Evolutionary conservation across 2,888 invertebrate species (phyloP).

Genomic region (Drosophila pegasa): DNA sequence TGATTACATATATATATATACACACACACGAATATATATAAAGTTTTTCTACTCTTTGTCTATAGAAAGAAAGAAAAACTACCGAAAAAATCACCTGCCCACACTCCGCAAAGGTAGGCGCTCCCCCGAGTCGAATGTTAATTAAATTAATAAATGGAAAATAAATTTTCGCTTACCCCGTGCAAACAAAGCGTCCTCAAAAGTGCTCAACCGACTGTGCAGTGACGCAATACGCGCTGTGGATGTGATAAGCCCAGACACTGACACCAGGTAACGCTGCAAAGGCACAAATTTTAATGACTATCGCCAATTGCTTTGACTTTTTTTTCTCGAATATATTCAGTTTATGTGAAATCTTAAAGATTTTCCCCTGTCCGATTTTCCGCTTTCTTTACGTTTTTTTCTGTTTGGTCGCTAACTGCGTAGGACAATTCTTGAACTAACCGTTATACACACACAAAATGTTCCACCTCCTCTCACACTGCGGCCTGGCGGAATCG

Average conservation of each 20-base stretch:
- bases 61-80: not conserved
- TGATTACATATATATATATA: not conserved
- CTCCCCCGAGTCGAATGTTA: conserved; percentile 30
- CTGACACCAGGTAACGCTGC: not conserved
- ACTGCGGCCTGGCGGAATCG: conserved; percentile 44
- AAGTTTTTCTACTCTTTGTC: too few relatives aligned
- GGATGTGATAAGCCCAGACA: conserved; percentile 12
- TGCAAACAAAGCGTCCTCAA: conserved; percentile 35
- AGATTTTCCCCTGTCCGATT: conserved; percentile 2
- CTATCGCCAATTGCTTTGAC: not conserved
- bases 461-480: conserved; percentile 48
- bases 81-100: not conserved
- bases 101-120: not conserved
- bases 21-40: too few relatives aligned
- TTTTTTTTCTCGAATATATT: conserved; percentile 3
- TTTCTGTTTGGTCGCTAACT: conserved; percentile 21
- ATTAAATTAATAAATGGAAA: conserved; percentile 37
- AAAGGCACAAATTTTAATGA: conserved; percentile 23
- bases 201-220: conserved; percentile 20
- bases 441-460: conserved; percentile 76
- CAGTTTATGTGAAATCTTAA: not conserved
- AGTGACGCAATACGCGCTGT: conserved; percentile 54
- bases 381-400: not conserved
- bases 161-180: conserved; percentile 42
- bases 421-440: conserved; percentile 53